Conservation (phyloP, 2,888 invertebrate genomes). For the Xylophagus ater region DNA sequence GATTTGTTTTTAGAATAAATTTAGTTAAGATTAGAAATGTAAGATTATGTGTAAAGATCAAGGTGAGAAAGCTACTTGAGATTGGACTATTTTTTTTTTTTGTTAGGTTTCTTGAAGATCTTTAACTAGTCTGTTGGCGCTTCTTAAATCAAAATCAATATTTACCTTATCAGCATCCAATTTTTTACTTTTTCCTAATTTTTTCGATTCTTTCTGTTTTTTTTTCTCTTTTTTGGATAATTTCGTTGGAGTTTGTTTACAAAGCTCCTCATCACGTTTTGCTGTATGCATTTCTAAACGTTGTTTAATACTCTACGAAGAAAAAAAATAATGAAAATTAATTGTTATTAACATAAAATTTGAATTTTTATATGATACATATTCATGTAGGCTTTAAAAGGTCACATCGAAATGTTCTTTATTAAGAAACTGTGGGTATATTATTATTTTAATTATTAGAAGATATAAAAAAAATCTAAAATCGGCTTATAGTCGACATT, state of each 20-base stretch:
- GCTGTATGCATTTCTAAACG: constrained; percentile 36
- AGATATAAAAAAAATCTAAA: too few species aligned
- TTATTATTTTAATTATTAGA: too few species aligned
- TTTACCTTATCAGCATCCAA: constrained; percentile 48
- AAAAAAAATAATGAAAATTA: constrained; percentile 7
- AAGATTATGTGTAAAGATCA: too few species aligned
- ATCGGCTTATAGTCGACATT: too few species aligned
- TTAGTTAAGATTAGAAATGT: background rate
- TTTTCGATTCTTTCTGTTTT: constrained; percentile 43
- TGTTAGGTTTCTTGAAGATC: too few species aligned
- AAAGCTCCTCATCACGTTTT: constrained; percentile 42
- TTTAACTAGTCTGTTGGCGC: too few species aligned
- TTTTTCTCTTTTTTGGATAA: constrained; percentile 42
- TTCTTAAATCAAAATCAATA: background rate
- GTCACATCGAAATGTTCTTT: too few species aligned
- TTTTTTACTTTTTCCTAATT: constrained; percentile 44
- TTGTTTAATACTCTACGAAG: constrained; percentile 32
- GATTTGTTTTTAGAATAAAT: background rate
- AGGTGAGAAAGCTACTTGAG: too few species aligned
- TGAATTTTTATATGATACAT: too few species aligned
- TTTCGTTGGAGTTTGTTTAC: constrained; percentile 30
- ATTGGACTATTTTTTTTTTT: too few species aligned
- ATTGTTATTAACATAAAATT: background rate
- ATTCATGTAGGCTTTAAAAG: too few species aligned
- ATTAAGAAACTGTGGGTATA: too few species aligned